A percentile compares a stretch with the other conserved stretches of the same genome.
Evolutionary conservation across 2,888 invertebrate genomes (phyloP).

Genomic region (Lasioglossum vierecki): DNA sequence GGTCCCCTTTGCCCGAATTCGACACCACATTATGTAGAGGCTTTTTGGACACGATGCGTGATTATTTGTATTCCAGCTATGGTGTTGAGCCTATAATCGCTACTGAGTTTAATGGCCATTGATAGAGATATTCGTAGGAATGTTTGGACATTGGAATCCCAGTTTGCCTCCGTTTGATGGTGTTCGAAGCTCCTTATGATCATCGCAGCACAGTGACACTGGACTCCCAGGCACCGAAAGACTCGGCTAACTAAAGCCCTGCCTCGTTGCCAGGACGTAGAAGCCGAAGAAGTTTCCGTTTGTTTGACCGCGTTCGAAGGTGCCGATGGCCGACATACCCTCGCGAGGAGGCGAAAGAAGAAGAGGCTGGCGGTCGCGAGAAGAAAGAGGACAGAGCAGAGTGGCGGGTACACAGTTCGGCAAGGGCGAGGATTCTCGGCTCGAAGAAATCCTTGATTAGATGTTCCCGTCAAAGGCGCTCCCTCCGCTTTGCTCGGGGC

Average conservation of each 20-base stretch:
- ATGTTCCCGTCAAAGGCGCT: constrained; percentile 73
- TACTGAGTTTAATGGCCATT: no score
- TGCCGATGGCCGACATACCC: constrained; percentile 43
- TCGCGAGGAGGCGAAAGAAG: constrained; percentile 6
- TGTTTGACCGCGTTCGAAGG: not conserved
- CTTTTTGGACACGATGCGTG: no score
- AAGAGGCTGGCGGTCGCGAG: constrained; percentile 21
- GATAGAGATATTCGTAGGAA: no score
- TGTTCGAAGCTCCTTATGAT: not conserved
- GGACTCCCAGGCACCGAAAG: not conserved
- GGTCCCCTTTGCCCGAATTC: no score
- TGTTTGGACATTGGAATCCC: not conserved
- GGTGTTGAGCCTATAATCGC: no score
- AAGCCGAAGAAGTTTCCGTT: not conserved
- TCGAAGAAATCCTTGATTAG: constrained; percentile 74
- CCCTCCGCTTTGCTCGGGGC: constrained; percentile 35
- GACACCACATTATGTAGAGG: no score
- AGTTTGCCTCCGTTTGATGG: not conserved
- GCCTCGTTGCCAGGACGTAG: not conserved
- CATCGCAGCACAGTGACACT: not conserved
- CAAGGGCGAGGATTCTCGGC: constrained; percentile 43
- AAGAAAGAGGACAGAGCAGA: not conserved
- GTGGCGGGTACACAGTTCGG: constrained; percentile 37
- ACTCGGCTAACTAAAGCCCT: not conserved
- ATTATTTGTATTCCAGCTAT: no score